A percentile compares a stretch with the other conserved stretches of the same genome.
Evolutionary conservation across 1,140 invertebrate genomes (phyloP).

Genomic region (Lepidurus packardi): DNA sequence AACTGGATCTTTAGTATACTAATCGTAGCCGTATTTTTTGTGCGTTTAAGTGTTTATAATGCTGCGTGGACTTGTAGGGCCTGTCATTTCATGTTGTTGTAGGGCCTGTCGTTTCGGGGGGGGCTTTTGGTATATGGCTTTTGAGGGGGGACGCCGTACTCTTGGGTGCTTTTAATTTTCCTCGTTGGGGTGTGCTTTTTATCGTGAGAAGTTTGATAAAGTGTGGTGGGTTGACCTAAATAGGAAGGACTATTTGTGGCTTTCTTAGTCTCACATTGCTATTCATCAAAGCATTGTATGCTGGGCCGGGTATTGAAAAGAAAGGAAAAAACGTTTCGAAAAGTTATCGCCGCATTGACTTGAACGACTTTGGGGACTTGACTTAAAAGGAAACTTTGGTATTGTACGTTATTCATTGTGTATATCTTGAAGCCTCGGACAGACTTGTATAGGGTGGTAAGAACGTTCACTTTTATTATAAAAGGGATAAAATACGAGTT

Average conservation of each 20-base stretch:
- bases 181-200: neutral
- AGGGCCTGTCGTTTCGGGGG: no score
- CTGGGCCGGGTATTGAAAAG: neutral
- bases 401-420: neutral
- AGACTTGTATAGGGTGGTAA: no score
- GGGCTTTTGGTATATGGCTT: neutral
- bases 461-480: no score
- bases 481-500: no score
- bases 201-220: neutral
- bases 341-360: neutral
- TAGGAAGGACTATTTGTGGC: neutral
- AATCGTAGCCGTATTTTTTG: no score
- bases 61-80: neutral
- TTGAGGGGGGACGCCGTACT: neutral
- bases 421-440: no score
- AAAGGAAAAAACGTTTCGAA: neutral
- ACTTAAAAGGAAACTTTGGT: conserved; percentile 11
- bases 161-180: conserved; percentile 12
- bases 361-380: neutral
- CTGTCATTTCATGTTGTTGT: no score
- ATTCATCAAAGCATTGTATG: conserved; percentile 6
- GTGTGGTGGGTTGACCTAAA: neutral
- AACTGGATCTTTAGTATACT: no score
- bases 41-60: neutral
- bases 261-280: neutral